These are phyloP conservation scores for Upupa epops DNA, from an alignment of 2,113 vertebrate species.

Conservation along the genomic window DNA sequence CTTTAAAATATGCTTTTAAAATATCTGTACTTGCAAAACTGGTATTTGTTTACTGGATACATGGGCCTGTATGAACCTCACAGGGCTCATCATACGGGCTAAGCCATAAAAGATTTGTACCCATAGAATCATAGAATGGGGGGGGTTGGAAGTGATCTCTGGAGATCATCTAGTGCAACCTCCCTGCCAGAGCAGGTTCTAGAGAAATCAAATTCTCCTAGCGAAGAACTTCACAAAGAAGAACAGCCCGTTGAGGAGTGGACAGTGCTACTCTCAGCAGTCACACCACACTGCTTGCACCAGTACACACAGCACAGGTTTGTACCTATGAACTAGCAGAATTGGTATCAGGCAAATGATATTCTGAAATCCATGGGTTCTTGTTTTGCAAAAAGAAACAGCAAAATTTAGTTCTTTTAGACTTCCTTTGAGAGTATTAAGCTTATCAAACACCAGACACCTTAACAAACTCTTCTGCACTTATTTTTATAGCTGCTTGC, in stretches of 20 bases:
- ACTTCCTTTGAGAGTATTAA: neutral
- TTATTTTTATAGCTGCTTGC: neutral
- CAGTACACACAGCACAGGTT: too few relatives aligned
- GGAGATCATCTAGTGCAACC: too few relatives aligned
- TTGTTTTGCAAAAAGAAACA: neutral
- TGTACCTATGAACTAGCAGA: neutral
- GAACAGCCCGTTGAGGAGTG: too few relatives aligned
- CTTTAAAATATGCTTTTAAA: neutral
- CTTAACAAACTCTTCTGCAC: neutral
- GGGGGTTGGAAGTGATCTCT: too few relatives aligned
- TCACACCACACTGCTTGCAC: too few relatives aligned
- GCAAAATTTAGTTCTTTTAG: neutral
- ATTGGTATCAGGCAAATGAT: neutral
- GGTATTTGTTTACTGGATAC: neutral
- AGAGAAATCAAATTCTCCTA: too few relatives aligned
- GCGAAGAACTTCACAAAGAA: too few relatives aligned
- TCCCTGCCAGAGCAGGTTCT: too few relatives aligned
- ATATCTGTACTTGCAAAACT: neutral
- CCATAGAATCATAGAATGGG: too few relatives aligned
- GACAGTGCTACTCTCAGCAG: too few relatives aligned
- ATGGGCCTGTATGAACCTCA: too few relatives aligned
- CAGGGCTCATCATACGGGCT: too few relatives aligned
- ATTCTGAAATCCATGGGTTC: neutral
- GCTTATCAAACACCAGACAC: accelerated
- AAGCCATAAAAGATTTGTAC: neutral